Conservation (phyloP, 2,888 invertebrate species). For the Papilio protenor region DNA sequence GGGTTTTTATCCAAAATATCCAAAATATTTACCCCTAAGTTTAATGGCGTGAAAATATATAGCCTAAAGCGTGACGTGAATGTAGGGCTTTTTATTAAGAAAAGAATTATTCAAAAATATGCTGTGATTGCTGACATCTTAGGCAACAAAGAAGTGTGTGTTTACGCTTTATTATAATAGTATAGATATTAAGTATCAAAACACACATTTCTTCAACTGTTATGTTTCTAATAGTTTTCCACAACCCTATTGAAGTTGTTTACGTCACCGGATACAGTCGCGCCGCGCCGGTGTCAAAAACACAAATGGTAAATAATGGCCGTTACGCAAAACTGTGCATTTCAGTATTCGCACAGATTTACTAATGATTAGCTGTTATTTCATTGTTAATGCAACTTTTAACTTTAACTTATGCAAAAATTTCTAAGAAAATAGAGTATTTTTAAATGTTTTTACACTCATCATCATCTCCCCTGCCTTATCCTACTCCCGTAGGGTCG, state of each 20-base stretch:
- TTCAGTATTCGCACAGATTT: background rate
- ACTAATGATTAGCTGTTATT: background rate
- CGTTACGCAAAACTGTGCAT: background rate
- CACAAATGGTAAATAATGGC: slow-evolving; percentile 24
- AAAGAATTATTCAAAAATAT: too few species aligned
- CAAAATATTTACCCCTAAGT: too few species aligned
- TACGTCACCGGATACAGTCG: slow-evolving; percentile 67
- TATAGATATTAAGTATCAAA: too few species aligned
- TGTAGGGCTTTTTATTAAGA: too few species aligned
- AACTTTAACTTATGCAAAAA: background rate
- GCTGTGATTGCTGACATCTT: too few species aligned
- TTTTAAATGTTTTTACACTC: background rate
- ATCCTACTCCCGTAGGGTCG: too few species aligned
- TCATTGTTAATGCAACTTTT: background rate
- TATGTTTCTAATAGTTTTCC: background rate
- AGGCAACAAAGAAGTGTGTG: too few species aligned
- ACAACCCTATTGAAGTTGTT: slow-evolving; percentile 44
- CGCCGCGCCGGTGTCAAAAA: slow-evolving; percentile 40
- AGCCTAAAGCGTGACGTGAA: too few species aligned
- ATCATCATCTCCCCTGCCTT: too few species aligned
- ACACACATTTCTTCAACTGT: background rate
- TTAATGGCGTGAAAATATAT: too few species aligned
- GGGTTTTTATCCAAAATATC: too few species aligned
- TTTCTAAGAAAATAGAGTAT: background rate
- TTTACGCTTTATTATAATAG: too few species aligned